phyloP scores from a whole-genome alignment of 2,113 vertebrate genomes.

The Neoarius graeffei region DNA sequence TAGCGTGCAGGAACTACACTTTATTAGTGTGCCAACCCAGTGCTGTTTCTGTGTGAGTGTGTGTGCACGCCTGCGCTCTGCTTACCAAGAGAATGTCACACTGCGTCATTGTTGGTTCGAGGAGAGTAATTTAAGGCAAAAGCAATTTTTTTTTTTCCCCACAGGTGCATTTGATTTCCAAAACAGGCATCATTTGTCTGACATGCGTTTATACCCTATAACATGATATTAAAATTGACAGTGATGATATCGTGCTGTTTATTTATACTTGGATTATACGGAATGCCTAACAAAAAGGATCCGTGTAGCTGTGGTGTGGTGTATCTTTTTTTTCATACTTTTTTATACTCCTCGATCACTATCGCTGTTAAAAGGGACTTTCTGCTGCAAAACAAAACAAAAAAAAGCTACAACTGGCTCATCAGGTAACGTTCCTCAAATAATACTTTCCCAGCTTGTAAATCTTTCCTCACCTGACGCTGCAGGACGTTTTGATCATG shows the following conservation, averaged over 20 bases:
- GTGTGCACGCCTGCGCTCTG: slow-evolving; percentile 31
- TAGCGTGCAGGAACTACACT: slow-evolving; percentile 68
- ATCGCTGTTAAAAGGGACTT: background rate
- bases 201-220: background rate
- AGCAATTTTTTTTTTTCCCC: background rate
- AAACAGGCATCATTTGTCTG: background rate
- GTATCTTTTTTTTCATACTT: background rate
- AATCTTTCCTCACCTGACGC: slow-evolving; percentile 4
- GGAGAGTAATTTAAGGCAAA: slow-evolving; percentile 17
- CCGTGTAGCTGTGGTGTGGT: background rate
- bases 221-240: background rate
- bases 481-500: background rate
- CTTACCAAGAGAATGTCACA: slow-evolving; percentile 8
- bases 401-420: background rate
- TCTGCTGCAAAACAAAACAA: background rate
- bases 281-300: background rate
- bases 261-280: background rate
- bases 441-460: slow-evolving; percentile 8
- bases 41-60: slow-evolving; percentile 46
- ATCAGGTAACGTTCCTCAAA: background rate
- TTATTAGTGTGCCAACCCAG: slow-evolving; percentile 72
- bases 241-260: background rate
- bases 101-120: slow-evolving; percentile 11
- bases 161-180: slow-evolving; percentile 14
- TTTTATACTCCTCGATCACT: background rate